Percentiles rank a stretch among this genome's conserved stretches.
phyloP scores from a whole-genome alignment of 2,888 invertebrate genomes.

The Lasioglossum pauxillum region DNA sequence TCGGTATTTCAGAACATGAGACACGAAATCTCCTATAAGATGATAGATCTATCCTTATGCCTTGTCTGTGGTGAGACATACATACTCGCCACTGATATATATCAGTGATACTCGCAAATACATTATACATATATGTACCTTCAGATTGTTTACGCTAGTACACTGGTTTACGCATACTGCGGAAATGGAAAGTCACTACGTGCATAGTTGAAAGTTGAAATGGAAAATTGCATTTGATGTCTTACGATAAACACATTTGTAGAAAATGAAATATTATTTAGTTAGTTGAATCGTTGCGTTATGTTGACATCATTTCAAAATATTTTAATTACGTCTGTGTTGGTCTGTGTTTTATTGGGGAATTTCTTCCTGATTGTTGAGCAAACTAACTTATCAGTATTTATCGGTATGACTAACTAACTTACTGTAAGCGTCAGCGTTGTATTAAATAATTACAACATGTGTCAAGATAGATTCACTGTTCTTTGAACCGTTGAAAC shows the following conservation, averaged over 20 bases:
- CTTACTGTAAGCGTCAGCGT: not conserved
- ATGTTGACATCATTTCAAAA: not conserved
- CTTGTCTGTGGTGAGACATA: too few species aligned
- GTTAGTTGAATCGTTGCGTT: not conserved
- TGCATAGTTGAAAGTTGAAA: constrained; percentile 19
- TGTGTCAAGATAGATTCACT: not conserved
- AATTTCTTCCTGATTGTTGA: not conserved
- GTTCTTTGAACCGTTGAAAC: constrained; percentile 27
- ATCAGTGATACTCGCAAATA: not conserved
- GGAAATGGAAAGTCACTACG: constrained; percentile 35
- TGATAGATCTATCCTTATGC: too few species aligned
- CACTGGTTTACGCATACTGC: not conserved
- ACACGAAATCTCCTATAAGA: too few species aligned
- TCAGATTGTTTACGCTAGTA: not conserved
- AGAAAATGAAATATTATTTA: constrained; percentile 16
- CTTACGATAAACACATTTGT: not conserved
- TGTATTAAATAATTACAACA: constrained; percentile 23
- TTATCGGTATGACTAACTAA: constrained; percentile 27
- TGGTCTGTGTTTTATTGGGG: not conserved
- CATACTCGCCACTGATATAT: too few species aligned
- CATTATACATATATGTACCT: not conserved
- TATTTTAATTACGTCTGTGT: not conserved
- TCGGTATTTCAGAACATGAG: too few species aligned
- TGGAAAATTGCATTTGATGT: not conserved
- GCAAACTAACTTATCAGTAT: constrained; percentile 23